Evolutionary conservation across 2,113 vertebrate genomes (phyloP), one percentile per base, ranked within the genome.

Genomic region (Uria lomvia): DNA sequence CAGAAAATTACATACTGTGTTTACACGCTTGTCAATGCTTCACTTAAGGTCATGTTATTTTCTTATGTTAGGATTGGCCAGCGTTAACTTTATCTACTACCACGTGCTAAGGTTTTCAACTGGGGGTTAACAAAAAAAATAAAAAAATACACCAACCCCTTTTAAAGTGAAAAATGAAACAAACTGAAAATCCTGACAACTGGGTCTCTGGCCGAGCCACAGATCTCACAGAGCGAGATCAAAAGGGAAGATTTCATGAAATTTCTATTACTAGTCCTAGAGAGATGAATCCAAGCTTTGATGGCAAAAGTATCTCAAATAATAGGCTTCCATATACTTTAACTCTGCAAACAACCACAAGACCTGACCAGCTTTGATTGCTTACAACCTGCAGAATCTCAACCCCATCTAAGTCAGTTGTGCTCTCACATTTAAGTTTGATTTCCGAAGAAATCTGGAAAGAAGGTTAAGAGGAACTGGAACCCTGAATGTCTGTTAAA

Each of bases 381-480:
- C 56, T 63, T 49, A 83, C 40, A 66, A 45, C 30, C 50, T 93
- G 26, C 34, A 78, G 80, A 78, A 88, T 71, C 59, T 79, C 53
- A 42, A 86, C 60, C 23, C 23, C 36, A 21, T 32, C 12, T 34
- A 92, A 86, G 55, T 42, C 68, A 63, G 50, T 30, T 5, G 0
- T 55, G 22, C 36, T 75, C 53, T 72, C 83, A 72, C 49, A 85
- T 88, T 85, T 15, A 79, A 60, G 27, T 65, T 74, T 20, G 34
- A 70, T 70, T 90, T 91, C 67, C 73, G 78, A 84, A 92, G 68
- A 63, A 90, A 56, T 81, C 86, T 94, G 77, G 84, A 91, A 94
- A 92, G 80, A 77, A 72, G n/a, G 70, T 96, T 88, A 79, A 72
- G 60, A 80, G n/a, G 56, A 92, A 92, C 85, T 90, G 83, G 90